Evolutionary conservation across 1,140 invertebrate species (phyloP).

Genomic region (Araneus ventricosus): DNA sequence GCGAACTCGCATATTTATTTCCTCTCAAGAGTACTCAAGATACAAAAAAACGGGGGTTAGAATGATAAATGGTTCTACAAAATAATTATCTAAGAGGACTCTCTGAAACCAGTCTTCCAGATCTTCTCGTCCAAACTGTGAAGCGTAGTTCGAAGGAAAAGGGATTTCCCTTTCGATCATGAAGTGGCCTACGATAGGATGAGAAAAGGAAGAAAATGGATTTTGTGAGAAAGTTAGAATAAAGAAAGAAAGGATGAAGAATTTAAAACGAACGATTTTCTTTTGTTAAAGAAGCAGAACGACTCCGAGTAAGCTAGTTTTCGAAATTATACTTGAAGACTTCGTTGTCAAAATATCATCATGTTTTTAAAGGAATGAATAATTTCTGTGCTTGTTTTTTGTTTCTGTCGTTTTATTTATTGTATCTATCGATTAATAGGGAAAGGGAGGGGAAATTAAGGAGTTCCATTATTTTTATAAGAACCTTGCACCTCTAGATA

Average conservation of each 20-base stretch:
- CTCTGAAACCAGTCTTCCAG: conserved; percentile 3
- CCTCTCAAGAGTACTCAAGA: no score
- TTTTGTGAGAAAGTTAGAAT: background rate
- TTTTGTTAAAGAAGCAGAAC: background rate
- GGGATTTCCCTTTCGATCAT: conserved; percentile 47
- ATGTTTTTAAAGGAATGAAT: no score
- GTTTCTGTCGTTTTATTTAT: no score
- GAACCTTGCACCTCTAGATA: no score
- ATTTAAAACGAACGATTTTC: conserved; percentile 17
- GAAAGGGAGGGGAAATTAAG: no score
- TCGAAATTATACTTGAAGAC: conserved; percentile 15
- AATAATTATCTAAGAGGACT: conserved; percentile 34
- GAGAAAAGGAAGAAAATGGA: background rate
- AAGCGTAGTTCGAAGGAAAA: conserved; percentile 10
- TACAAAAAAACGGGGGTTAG: background rate
- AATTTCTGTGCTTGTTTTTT: no score
- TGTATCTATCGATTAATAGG: no score
- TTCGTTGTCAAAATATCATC: conserved; percentile 27
- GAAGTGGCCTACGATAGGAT: background rate
- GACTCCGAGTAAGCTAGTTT: background rate
- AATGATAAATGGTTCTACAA: conserved; percentile 52
- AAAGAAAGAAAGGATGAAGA: no score
- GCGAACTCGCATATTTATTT: no score
- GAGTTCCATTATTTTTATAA: no score
- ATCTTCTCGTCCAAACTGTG: conserved; percentile 27